phyloP scores from a whole-genome alignment of 2,113 vertebrate species.

The Myocastor coypus region DNA sequence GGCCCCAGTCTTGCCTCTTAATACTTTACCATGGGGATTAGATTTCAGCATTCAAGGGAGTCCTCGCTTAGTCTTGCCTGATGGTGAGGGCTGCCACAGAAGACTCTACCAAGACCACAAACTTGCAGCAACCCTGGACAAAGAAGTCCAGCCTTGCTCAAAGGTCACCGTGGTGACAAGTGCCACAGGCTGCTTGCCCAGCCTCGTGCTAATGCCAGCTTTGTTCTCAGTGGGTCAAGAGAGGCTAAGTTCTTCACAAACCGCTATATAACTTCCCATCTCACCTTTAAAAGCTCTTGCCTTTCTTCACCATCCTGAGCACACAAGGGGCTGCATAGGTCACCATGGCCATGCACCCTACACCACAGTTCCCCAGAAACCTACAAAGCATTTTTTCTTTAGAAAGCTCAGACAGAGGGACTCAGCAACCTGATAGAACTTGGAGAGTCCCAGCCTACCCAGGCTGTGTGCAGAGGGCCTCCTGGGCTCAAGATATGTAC shows the following conservation, averaged over 20 bases:
- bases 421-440: not conserved
- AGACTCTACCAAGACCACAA: not conserved
- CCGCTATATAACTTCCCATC: not conserved
- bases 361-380: fast-evolving
- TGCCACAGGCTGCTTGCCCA: not conserved
- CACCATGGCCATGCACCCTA: not conserved
- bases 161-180: not conserved
- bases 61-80: not conserved
- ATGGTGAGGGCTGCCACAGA: not conserved
- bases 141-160: not conserved
- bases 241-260: not conserved
- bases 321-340: not conserved
- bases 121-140: not conserved
- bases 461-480: not conserved
- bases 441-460: not conserved
- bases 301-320: not conserved
- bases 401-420: not conserved
- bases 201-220: not conserved
- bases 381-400: not conserved
- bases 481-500: not conserved
- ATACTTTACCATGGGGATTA: not conserved
- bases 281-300: not conserved
- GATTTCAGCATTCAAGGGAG: not conserved
- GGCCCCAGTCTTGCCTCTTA: not conserved
- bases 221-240: not conserved